Percentiles rank a stretch among this genome's conserved stretches.
These are phyloP conservation scores for Oncorhynchus clarkii DNA, from an alignment of 2,113 vertebrate genomes.

Conservation along the genomic window DNA sequence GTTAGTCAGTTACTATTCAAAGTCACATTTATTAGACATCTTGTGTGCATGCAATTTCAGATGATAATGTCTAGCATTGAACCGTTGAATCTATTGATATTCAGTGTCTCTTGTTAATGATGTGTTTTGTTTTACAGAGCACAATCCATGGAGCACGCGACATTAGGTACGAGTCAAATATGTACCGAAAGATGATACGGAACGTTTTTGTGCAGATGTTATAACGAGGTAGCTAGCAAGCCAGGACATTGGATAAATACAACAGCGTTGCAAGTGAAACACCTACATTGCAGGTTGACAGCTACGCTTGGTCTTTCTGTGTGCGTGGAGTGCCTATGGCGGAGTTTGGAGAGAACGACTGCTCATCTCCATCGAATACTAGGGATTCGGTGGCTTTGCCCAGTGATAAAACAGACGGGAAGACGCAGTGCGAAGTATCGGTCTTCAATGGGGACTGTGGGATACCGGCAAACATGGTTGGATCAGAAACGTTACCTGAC, in stretches of 20 bases:
- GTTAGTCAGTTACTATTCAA: too few species aligned
- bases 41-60: too few species aligned
- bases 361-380: slow-evolving; percentile 48
- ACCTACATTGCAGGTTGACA: slow-evolving; percentile 26
- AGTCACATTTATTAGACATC: too few species aligned
- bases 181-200: slow-evolving; percentile 40
- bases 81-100: not conserved
- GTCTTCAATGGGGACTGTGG: slow-evolving; percentile 85
- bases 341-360: slow-evolving; percentile 70
- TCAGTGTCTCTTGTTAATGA: not conserved
- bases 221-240: slow-evolving; percentile 11
- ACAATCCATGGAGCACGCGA: slow-evolving; percentile 25
- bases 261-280: slow-evolving; percentile 17
- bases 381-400: slow-evolving; percentile 53
- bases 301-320: slow-evolving; percentile 20
- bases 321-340: slow-evolving; percentile 68
- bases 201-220: slow-evolving; percentile 32
- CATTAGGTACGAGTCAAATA: slow-evolving; percentile 30
- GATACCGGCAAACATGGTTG: slow-evolving; percentile 74
- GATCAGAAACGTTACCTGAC: slow-evolving; percentile 56
- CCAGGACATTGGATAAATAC: slow-evolving; percentile 44
- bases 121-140: slow-evolving; percentile 37
- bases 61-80: too few species aligned
- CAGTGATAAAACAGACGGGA: slow-evolving; percentile 67
- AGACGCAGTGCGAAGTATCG: slow-evolving; percentile 70